phyloP scores from a whole-genome alignment of 2,888 invertebrate species.

The Furcula furcula region DNA sequence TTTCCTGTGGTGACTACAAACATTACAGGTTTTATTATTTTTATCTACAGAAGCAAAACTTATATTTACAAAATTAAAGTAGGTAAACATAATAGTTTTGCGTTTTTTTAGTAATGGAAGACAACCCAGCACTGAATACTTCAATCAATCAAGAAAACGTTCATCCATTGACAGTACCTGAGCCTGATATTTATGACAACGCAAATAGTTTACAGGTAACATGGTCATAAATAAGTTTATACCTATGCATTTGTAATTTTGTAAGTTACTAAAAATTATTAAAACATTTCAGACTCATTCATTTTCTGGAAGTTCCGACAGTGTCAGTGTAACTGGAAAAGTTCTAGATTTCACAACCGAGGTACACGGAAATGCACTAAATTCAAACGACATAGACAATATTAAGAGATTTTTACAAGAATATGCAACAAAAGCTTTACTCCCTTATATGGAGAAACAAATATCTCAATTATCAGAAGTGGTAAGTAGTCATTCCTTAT shows the following conservation, averaged over 20 bases:
- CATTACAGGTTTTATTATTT: constrained; percentile 40
- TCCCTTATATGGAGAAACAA: constrained; percentile 96
- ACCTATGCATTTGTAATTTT: constrained; percentile 1
- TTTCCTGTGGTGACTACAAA: constrained; percentile 29
- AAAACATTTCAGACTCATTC: constrained; percentile 63
- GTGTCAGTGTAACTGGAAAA: constrained; percentile 79
- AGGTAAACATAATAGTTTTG: background rate
- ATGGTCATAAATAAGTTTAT: background rate
- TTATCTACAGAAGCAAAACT: too few species aligned
- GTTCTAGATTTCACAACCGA: constrained; percentile 68
- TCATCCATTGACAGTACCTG: constrained; percentile 89
- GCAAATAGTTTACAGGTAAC: constrained; percentile 76
- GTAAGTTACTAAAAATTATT: background rate
- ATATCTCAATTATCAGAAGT: constrained; percentile 90
- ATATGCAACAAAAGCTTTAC: constrained; percentile 91
- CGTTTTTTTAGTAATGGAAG: constrained; percentile 31
- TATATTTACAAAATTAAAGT: too few species aligned
- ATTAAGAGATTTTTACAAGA: constrained; percentile 92
- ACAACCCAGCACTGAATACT: constrained; percentile 33
- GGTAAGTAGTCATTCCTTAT: constrained; percentile 67
- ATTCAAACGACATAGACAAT: constrained; percentile 91
- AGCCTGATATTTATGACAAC: constrained; percentile 80
- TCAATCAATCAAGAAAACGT: constrained; percentile 56
- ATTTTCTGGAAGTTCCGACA: constrained; percentile 81
- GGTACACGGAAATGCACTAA: constrained; percentile 89